Conservation (phyloP, 2,888 invertebrate species). For the Drosophila cyrtoloma region DNA sequence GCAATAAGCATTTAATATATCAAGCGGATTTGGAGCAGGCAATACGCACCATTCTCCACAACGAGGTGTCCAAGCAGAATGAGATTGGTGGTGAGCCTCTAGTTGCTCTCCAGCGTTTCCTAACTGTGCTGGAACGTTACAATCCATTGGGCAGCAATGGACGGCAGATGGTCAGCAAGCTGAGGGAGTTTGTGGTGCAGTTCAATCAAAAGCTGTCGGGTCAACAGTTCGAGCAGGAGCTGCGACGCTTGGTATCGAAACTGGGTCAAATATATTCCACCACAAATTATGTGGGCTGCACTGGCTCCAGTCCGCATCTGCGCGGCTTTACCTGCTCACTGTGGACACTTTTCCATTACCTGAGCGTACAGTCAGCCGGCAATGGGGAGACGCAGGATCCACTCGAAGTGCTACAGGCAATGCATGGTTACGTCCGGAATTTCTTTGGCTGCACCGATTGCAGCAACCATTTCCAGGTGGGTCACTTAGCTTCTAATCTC, state of each 20-base stretch:
- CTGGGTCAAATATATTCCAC: slow-evolving; percentile 86
- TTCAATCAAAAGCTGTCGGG: slow-evolving; percentile 87
- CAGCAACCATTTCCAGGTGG: slow-evolving; percentile 92
- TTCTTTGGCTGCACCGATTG: slow-evolving; percentile 98
- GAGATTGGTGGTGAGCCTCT: slow-evolving; percentile 90
- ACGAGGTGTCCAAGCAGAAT: slow-evolving; percentile 92
- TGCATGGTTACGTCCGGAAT: slow-evolving; percentile 94
- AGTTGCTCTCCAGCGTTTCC: slow-evolving; percentile 90
- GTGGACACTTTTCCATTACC: slow-evolving; percentile 97
- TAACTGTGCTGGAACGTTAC: slow-evolving; percentile 90
- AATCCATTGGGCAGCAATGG: slow-evolving; percentile 92
- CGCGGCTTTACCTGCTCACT: slow-evolving; percentile 97
- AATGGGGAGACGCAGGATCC: slow-evolving; percentile 86
- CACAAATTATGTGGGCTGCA: slow-evolving; percentile 91
- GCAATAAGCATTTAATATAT: slow-evolving; percentile 88
- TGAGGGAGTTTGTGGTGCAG: slow-evolving; percentile 87
- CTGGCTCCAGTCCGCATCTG: slow-evolving; percentile 89
- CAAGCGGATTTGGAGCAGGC: slow-evolving; percentile 95
- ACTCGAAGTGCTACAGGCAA: slow-evolving; percentile 90
- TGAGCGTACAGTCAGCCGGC: slow-evolving; percentile 92
- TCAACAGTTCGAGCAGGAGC: slow-evolving; percentile 87
- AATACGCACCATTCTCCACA: slow-evolving; percentile 92
- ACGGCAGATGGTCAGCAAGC: slow-evolving; percentile 88
- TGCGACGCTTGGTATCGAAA: slow-evolving; percentile 86
- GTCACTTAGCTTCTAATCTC: slow-evolving; percentile 39